Base-by-base conservation (phyloP, 1,140 invertebrate genomes). In the Aculops lycopersici region DNA sequence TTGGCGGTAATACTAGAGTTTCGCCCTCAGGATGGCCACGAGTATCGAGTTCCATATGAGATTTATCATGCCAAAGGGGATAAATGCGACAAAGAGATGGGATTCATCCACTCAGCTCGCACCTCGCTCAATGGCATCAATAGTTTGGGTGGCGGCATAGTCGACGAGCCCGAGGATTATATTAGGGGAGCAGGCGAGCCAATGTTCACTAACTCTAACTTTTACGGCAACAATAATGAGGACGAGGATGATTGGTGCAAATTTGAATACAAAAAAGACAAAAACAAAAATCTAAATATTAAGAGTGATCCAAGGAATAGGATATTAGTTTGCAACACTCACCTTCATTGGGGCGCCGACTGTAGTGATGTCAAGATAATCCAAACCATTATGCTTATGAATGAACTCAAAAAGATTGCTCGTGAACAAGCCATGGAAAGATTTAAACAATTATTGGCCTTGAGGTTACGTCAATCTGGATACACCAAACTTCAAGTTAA, bases 1-100 rank as follows among this genome's bases (percentile, higher is more conserved):
- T 61, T 98, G 42, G 83, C 81, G 12, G 88, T 84, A 3, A 60
- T 94, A 42, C 61, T 95, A 13, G 76, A 86, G 62, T 12, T 17
- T 4, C 86, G 80, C 1, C 84, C 79, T 51, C 77, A 88, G 54
- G 74, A 69, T 41, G 79, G 79, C 4, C 90, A 40, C 36, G 42
- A 46, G 24, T 8, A 21, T 8, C 8, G n/a, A 8, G 24, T 8
- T n/a, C 5, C 15, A 8, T 8, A 38, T 14, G 37, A 38, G n/a
- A 31, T 8, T n/a, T 8, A n/a, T n/a, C 8, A 31, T n/a, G n/a
- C 8, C 24, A 31, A 31, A 8, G n/a, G n/a, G 8, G n/a, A 31
- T n/a, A 31, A 31, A 31, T 8, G 8, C n/a, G 24, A 31, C 8
- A n/a, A 31, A 8, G 24, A 31, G 8, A 8, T 8, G n/a, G 24